Conservation (phyloP, 2,113 vertebrate species). For the Jaculus jaculus region DNA sequence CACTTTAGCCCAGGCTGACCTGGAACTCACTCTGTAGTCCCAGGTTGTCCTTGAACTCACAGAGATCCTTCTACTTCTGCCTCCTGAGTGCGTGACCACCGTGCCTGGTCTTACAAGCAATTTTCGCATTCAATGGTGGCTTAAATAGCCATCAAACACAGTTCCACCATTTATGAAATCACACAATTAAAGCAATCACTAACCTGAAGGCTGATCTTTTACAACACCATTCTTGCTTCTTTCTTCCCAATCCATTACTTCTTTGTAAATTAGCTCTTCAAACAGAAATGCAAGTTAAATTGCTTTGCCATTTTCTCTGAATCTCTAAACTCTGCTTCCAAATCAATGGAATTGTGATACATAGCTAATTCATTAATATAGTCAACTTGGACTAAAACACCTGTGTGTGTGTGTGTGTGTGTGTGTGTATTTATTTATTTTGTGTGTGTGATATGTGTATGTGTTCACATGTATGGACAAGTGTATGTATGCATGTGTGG, state of each 20-base stretch:
- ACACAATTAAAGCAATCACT: conserved; percentile 82
- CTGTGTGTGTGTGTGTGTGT: neutral
- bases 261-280: conserved; percentile 97
- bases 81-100: too few species aligned
- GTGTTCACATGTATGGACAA: too few species aligned
- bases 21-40: too few species aligned
- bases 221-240: conserved; percentile 97
- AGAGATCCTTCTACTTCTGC: too few species aligned
- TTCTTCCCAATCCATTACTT: conserved; percentile 99
- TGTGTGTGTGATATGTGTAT: too few species aligned
- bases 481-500: too few species aligned
- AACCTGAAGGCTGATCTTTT: conserved; percentile 96
- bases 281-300: conserved; percentile 48
- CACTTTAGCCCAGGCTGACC: too few species aligned
- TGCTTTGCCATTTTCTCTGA: neutral
- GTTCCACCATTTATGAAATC: neutral
- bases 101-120: neutral
- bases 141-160: neutral
- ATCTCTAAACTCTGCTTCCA: conserved; percentile 2
- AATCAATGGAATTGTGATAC: neutral
- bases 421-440: too few species aligned
- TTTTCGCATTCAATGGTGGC: neutral
- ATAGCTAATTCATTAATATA: neutral
- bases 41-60: too few species aligned
- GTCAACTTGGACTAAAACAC: neutral